These are phyloP conservation scores for Canis aureus DNA, from an alignment of 2,113 vertebrate genomes.

Conservation along the genomic window DNA sequence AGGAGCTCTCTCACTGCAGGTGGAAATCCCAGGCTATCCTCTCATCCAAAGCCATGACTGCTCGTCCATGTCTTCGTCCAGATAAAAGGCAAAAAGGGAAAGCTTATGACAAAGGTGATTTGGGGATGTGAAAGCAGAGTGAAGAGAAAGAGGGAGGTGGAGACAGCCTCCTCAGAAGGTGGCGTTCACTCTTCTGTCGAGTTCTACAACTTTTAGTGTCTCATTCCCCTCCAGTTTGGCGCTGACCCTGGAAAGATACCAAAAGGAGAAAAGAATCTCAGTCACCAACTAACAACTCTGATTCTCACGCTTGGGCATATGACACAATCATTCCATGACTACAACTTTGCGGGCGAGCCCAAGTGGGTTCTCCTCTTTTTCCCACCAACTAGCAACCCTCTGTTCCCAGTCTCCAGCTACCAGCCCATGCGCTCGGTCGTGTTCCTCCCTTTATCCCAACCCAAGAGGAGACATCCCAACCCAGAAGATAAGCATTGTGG, in stretches of 20 bases:
- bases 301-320: fast-evolving
- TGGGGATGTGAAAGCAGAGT: conserved; percentile 62
- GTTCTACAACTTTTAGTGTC: conserved; percentile 91
- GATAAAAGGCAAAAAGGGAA: conserved; percentile 6
- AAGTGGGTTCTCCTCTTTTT: not conserved
- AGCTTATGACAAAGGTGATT: conserved; percentile 46
- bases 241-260: conserved; percentile 85
- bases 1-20: not conserved
- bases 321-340: fast-evolving
- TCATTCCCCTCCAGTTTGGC: conserved; percentile 89
- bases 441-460: not conserved
- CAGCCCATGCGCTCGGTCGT: not conserved
- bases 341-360: fast-evolving
- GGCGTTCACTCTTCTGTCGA: conserved; percentile 92
- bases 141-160: conserved; percentile 6
- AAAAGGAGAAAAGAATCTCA: not conserved
- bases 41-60: conserved; percentile 36
- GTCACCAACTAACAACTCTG: too few relatives aligned
- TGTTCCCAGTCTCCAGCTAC: not conserved
- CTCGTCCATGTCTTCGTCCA: not conserved
- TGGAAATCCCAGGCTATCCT: conserved; percentile 71
- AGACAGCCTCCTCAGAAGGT: conserved; percentile 87
- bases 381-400: not conserved
- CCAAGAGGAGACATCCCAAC: not conserved
- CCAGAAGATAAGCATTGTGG: not conserved